phyloP scores from a whole-genome alignment of 2,888 invertebrate genomes.

The Rotaria magnacalcarata region DNA sequence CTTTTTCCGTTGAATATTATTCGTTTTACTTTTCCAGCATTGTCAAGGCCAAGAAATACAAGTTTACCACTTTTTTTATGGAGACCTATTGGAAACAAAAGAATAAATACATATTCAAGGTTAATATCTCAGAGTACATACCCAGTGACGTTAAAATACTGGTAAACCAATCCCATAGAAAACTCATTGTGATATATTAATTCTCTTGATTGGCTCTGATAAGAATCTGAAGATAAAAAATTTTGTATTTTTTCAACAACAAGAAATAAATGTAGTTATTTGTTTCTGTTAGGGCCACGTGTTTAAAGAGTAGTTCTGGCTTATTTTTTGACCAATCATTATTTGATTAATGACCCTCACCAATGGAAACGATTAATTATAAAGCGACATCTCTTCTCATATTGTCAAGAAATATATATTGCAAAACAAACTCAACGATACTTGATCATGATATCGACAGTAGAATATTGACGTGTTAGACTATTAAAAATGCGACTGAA shows the following conservation, averaged over 20 bases:
- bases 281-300: constrained; percentile 8
- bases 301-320: background rate
- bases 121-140: background rate
- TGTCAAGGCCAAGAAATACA: constrained; percentile 94
- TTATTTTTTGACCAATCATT: background rate
- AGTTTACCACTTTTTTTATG: constrained; percentile 99
- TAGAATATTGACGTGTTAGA: too few species aligned
- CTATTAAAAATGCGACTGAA: too few species aligned
- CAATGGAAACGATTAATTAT: background rate
- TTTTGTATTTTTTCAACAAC: background rate
- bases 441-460: too few species aligned
- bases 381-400: background rate
- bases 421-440: too few species aligned
- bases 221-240: background rate
- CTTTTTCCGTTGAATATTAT: background rate
- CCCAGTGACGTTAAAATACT: background rate
- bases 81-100: constrained; percentile 68
- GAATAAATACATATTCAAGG: background rate
- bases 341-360: background rate
- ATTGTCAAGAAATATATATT: too few species aligned
- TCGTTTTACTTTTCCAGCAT: constrained; percentile 70
- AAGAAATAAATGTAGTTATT: background rate
- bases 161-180: constrained; percentile 37
- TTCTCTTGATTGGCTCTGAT: background rate
- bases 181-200: constrained; percentile 7